These are phyloP conservation scores for Otis tarda DNA, from an alignment of 2,113 vertebrate species.

Conservation along the genomic window DNA sequence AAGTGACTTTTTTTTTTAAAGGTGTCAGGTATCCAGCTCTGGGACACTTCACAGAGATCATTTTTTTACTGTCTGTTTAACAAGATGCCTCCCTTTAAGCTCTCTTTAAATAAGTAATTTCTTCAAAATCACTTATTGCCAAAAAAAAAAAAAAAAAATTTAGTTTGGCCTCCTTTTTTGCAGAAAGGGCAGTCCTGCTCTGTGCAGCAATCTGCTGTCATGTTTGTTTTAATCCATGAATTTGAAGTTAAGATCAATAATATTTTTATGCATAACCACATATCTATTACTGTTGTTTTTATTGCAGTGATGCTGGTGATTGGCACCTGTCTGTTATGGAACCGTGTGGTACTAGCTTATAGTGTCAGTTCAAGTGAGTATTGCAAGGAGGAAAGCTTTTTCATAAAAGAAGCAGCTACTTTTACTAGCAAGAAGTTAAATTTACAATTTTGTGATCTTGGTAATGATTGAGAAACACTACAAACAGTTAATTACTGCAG, in stretches of 20 bases:
- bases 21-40: background rate
- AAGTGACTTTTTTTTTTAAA: background rate
- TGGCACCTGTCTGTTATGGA: background rate
- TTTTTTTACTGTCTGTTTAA: background rate
- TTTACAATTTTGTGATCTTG: background rate
- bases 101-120: background rate
- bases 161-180: background rate
- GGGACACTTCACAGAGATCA: background rate
- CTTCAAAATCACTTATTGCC: background rate
- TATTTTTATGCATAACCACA: background rate
- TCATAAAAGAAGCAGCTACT: background rate
- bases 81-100: background rate
- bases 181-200: background rate
- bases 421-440: background rate
- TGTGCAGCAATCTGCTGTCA: background rate
- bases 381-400: background rate
- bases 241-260: accelerated
- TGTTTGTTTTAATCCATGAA: background rate
- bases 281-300: background rate
- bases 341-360: background rate
- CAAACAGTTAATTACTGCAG: background rate
- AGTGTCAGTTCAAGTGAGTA: constrained; percentile 40
- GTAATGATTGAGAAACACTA: background rate
- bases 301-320: constrained; percentile 28
- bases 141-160: background rate